phyloP scores from a whole-genome alignment of 2,797 vertebrate genomes.

The Holocentrus rufus region DNA sequence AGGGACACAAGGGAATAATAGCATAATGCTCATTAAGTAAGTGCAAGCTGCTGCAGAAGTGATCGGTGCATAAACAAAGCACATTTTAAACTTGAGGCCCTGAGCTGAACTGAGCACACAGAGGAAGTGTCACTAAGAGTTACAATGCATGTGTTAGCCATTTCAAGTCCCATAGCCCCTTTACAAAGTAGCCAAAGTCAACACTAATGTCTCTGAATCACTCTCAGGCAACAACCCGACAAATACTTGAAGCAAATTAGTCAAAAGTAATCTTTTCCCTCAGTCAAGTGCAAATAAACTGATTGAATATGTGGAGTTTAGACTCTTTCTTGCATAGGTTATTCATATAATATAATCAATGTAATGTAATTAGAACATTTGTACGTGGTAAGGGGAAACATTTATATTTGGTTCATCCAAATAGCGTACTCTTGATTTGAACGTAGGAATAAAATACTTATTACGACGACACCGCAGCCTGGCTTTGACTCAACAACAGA shows the following conservation, averaged over 20 bases:
- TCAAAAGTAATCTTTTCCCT: not conserved
- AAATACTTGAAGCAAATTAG: slow-evolving; percentile 15
- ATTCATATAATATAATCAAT: too few relatives aligned
- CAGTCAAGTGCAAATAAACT: not conserved
- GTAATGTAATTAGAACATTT: too few relatives aligned
- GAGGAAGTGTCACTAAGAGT: not conserved
- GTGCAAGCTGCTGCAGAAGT: slow-evolving; percentile 15
- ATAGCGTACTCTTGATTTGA: too few relatives aligned
- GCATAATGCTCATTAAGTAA: slow-evolving; percentile 20
- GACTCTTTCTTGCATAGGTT: too few relatives aligned
- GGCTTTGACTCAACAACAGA: not conserved
- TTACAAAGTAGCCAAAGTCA: slow-evolving; percentile 31
- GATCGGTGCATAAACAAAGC: slow-evolving; percentile 13
- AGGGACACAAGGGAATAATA: slow-evolving; percentile 23
- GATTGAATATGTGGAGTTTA: not conserved
- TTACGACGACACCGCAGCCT: too few relatives aligned
- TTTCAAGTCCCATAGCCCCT: slow-evolving; percentile 29
- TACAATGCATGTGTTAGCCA: slow-evolving; percentile 8
- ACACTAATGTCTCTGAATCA: slow-evolving; percentile 2
- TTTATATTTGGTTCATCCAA: too few relatives aligned
- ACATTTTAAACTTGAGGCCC: slow-evolving; percentile 7
- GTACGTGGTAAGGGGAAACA: too few relatives aligned
- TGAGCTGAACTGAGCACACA: not conserved
- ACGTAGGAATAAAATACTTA: too few relatives aligned
- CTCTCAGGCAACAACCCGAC: not conserved